Evolutionary conservation across 2,113 vertebrate species (phyloP).

Genomic region (Etia nguti): DNA sequence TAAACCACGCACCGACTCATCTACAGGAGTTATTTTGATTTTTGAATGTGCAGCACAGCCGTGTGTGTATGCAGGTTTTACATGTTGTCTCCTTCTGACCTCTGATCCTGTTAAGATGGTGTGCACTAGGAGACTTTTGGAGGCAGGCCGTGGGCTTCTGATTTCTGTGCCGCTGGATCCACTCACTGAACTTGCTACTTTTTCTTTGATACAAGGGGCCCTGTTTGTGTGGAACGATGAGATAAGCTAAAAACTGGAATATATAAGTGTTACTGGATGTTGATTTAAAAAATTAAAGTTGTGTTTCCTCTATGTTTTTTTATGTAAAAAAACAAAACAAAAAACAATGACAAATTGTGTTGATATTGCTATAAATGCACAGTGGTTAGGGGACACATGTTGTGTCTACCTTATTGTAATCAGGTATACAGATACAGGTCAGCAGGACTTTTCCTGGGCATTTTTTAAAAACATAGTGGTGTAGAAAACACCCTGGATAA

Average conservation of each 20-base stretch:
- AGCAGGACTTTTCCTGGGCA: background rate
- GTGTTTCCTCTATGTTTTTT: background rate
- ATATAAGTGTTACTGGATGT: background rate
- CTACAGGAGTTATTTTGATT: background rate
- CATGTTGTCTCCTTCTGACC: background rate
- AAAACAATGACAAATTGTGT: background rate
- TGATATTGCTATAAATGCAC: background rate
- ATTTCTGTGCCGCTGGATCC: rapidly evolving
- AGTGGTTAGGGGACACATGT: background rate
- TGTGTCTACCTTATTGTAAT: too few relatives aligned
- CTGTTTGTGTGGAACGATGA: background rate
- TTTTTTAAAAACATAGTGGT: background rate
- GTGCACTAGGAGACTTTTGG: too few relatives aligned
- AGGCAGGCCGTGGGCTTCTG: too few relatives aligned
- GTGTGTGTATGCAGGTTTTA: background rate
- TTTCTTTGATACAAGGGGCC: rapidly evolving
- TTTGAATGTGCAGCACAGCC: background rate
- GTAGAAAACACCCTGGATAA: background rate
- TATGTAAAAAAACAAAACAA: too few relatives aligned
- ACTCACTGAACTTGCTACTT: background rate
- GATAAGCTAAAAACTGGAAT: background rate
- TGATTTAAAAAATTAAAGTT: background rate
- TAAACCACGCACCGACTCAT: background rate
- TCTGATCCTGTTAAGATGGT: too few relatives aligned
- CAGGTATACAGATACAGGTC: background rate